These are phyloP conservation scores for Strix aluco DNA, from an alignment of 2,113 vertebrate genomes.

Conservation along the genomic window DNA sequence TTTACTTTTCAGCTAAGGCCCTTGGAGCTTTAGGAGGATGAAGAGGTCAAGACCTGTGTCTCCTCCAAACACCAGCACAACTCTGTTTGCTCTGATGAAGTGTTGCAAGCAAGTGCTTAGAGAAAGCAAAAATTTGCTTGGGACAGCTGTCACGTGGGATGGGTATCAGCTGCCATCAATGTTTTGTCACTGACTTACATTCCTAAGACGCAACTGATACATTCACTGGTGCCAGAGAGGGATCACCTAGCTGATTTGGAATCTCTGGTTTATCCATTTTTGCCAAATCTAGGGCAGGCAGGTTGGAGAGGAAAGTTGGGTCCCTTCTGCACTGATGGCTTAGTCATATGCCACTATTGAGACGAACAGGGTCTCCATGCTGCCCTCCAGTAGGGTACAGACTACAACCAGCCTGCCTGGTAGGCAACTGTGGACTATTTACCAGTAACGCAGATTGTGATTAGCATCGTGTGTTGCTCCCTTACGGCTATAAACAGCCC, in stretches of 20 bases:
- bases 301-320: background rate
- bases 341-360: accelerated
- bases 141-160: background rate
- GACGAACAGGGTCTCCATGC: background rate
- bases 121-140: background rate
- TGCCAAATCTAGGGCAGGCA: background rate
- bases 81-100: background rate
- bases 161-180: background rate
- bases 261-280: background rate
- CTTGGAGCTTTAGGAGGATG: background rate
- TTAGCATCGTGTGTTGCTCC: background rate
- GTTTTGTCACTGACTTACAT: background rate
- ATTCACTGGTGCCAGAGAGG: background rate
- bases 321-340: background rate
- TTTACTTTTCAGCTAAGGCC: background rate
- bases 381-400: background rate
- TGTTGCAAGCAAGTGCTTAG: accelerated
- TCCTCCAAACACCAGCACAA: background rate
- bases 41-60: background rate
- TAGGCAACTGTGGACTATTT: accelerated
- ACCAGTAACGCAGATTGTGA: background rate
- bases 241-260: background rate
- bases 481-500: background rate
- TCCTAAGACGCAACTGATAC: background rate
- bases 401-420: background rate